These are phyloP conservation scores for Dasyprocta punctata DNA, from an alignment of 2,113 vertebrate genomes.

Conservation along the genomic window DNA sequence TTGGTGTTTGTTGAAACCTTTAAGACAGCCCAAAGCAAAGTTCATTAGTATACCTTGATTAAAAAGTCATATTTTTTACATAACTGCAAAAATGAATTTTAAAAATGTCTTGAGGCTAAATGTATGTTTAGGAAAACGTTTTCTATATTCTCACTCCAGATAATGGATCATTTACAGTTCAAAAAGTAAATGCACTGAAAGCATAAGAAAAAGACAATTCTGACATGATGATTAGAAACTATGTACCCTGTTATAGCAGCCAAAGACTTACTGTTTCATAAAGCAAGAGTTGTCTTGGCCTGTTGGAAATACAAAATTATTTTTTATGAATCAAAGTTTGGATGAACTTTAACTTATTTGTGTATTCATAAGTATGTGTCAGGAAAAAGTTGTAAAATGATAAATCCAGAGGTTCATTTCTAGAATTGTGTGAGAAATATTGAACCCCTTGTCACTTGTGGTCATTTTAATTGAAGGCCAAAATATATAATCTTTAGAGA, in stretches of 20 bases:
- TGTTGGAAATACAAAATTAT: neutral
- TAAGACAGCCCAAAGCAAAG: constrained; percentile 7
- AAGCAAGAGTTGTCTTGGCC: neutral
- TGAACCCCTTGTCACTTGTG: neutral
- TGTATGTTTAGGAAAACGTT: neutral
- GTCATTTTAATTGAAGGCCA: neutral
- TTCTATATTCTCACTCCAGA: neutral
- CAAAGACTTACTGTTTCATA: neutral
- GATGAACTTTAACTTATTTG: neutral
- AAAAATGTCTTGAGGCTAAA: neutral
- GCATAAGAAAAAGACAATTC: neutral
- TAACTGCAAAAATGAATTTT: neutral
- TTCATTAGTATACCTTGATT: neutral
- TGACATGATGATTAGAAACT: neutral
- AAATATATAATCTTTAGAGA: neutral
- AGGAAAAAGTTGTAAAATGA: neutral
- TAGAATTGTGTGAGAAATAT: neutral
- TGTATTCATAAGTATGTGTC: constrained; percentile 21
- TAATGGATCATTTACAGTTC: neutral
- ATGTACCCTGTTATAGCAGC: neutral
- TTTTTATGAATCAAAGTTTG: constrained; percentile 14
- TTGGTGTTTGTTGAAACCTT: neutral
- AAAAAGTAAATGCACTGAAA: neutral
- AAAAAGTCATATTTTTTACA: neutral
- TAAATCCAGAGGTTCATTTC: constrained; percentile 5